Conservation (phyloP, 1,140 invertebrate genomes). For the Pseudachorutes palmiensis region DNA sequence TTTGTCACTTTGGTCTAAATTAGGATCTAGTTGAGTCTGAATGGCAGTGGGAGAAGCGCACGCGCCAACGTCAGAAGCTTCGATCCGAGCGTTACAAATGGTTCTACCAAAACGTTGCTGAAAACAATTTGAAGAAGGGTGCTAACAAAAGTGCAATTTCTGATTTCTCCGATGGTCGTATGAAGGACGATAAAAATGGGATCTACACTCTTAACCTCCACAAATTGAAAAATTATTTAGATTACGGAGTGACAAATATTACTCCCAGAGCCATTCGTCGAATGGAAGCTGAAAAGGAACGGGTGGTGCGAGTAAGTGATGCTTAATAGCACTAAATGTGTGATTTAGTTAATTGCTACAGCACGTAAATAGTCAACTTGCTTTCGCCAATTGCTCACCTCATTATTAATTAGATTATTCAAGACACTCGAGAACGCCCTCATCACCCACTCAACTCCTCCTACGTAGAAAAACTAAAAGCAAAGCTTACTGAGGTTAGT, state of each 20-base stretch:
- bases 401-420: not conserved
- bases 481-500: conserved; percentile 6
- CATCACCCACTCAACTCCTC: not conserved
- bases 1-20: not conserved
- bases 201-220: not conserved
- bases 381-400: not conserved
- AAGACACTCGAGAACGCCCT: not conserved
- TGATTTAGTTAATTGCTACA: no score
- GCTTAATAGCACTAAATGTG: not conserved
- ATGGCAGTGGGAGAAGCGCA: conserved; percentile 74
- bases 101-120: conserved; percentile 12
- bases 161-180: not conserved
- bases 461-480: not conserved
- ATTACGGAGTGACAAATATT: conserved; percentile 1
- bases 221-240: not conserved
- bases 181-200: not conserved
- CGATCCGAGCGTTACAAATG: conserved; percentile 43
- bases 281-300: not conserved
- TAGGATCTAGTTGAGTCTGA: conserved; percentile 82
- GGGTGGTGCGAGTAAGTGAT: not conserved
- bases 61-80: conserved; percentile 65
- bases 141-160: not conserved
- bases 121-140: not conserved
- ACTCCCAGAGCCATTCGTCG: not conserved
- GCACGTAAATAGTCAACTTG: no score